Conservation (phyloP, 2,113 vertebrate genomes). For the Megaptera novaeangliae region DNA sequence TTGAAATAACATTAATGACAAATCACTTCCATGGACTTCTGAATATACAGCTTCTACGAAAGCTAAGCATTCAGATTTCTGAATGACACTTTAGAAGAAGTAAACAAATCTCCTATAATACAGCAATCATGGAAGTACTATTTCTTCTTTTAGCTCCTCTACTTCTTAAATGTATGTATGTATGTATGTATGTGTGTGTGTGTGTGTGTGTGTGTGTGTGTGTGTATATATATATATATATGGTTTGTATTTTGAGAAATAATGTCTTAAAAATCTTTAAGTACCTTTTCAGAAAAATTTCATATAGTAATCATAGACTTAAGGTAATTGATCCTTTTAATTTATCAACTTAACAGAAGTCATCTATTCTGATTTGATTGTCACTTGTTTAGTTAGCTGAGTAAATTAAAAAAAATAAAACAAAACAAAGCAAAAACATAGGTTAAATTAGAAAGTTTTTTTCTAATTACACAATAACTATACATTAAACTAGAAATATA, state of each 20-base stretch:
- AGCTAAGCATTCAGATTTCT: background rate
- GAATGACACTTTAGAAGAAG: background rate
- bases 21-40: background rate
- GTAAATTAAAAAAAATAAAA: background rate
- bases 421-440: background rate
- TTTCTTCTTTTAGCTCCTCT: background rate
- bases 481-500: background rate
- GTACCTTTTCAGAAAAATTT: background rate
- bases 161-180: background rate
- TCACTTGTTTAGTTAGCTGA: background rate
- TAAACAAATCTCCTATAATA: background rate
- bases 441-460: background rate
- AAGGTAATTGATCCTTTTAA: background rate
- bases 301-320: background rate
- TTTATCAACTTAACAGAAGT: background rate
- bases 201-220: no score
- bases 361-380: background rate
- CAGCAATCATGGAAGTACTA: background rate
- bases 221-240: background rate
- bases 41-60: background rate
- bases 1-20: background rate
- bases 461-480: background rate
- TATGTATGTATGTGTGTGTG: no score
- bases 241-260: background rate
- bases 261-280: background rate